Conservation (phyloP, 2,113 vertebrate species). For the Neotoma lepida region DNA sequence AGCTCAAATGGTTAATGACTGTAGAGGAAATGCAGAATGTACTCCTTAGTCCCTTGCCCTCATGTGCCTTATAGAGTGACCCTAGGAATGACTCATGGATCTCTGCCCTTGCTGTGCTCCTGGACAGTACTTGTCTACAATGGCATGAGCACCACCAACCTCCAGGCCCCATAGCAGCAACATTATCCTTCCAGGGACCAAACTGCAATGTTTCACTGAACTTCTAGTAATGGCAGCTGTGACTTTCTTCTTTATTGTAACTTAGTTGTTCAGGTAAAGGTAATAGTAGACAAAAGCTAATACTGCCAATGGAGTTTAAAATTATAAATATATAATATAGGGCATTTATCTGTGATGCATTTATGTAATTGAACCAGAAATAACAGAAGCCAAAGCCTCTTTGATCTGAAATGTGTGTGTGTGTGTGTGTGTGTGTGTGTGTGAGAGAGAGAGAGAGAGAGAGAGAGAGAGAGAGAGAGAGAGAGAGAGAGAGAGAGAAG, state of each 20-base stretch:
- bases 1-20: background rate
- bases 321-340: background rate
- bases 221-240: background rate
- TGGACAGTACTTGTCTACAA: background rate
- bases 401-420: too few species aligned
- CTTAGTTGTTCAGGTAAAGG: background rate
- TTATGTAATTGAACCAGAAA: conserved; percentile 81
- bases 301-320: background rate
- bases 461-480: too few species aligned
- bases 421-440: too few species aligned
- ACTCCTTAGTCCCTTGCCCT: background rate
- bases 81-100: background rate
- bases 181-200: too few species aligned
- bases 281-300: background rate
- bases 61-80: background rate
- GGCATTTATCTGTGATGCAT: too few species aligned
- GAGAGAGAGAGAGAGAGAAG: too few species aligned
- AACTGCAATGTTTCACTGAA: background rate
- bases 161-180: conserved; percentile 24
- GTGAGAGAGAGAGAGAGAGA: background rate
- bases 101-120: background rate
- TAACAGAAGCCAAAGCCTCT: conserved; percentile 81
- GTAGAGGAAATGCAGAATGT: background rate
- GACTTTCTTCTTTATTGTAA: background rate
- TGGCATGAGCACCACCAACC: too few species aligned